Conservation (phyloP, 2,797 vertebrate species). For the Sphaeramia orbicularis region DNA sequence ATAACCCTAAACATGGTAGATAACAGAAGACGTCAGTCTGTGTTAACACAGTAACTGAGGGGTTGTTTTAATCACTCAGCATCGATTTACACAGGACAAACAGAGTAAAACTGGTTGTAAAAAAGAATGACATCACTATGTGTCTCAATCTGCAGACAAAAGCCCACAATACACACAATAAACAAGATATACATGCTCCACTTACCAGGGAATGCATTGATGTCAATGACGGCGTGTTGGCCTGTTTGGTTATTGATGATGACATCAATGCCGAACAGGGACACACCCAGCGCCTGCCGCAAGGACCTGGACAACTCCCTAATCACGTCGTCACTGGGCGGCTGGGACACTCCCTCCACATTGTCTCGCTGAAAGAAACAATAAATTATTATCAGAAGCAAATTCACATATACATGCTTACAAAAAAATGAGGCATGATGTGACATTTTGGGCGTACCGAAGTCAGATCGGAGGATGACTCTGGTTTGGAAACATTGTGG, state of each 20-base stretch:
- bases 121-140: background rate
- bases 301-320: conserved; percentile 91
- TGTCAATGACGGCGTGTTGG: conserved; percentile 96
- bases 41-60: background rate
- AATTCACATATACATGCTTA: background rate
- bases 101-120: background rate
- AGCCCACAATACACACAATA: background rate
- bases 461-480: conserved; percentile 95
- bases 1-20: too few species aligned
- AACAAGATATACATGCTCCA: background rate
- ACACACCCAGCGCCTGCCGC: conserved; percentile 92
- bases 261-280: conserved; percentile 97
- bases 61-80: background rate
- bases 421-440: too few species aligned
- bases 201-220: conserved; percentile 98
- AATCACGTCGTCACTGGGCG: conserved; percentile 94
- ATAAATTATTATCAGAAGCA: background rate
- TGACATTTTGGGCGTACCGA: conserved; percentile 85
- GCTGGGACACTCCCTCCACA: conserved; percentile 93
- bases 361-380: conserved; percentile 90
- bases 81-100: background rate
- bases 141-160: background rate
- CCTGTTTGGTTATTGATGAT: conserved; percentile 99
- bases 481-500: conserved; percentile 98
- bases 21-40: background rate